Conservation (phyloP, 2,113 vertebrate species). For the Psilopogon haemacephalus region DNA sequence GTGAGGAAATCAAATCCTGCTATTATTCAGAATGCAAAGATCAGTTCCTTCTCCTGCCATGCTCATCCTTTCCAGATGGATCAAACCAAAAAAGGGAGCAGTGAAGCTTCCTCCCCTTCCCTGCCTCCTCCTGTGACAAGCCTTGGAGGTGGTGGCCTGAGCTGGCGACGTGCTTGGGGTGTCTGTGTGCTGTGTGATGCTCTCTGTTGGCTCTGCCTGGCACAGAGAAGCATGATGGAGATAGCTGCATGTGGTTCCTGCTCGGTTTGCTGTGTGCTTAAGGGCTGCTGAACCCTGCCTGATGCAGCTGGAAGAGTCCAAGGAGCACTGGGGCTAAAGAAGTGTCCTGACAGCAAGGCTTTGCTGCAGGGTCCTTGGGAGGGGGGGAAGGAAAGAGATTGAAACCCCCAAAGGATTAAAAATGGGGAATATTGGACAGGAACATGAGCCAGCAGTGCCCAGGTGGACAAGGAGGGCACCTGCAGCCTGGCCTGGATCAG, state of each 20-base stretch:
- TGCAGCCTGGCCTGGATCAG: no score
- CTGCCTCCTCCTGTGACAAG: background rate
- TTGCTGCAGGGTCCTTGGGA: background rate
- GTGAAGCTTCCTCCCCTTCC: background rate
- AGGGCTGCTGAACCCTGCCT: background rate
- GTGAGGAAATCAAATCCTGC: background rate
- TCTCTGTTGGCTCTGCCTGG: slow-evolving; percentile 1
- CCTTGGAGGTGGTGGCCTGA: background rate
- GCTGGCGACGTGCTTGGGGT: background rate
- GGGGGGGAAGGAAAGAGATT: background rate
- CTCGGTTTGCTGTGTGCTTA: background rate
- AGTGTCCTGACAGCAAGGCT: background rate
- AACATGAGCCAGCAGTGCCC: no score
- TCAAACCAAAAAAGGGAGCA: background rate
- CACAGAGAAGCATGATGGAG: slow-evolving; percentile 15
- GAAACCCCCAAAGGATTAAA: background rate
- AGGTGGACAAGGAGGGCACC: no score
- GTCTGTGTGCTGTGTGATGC: background rate
- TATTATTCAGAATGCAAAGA: background rate
- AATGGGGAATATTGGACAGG: background rate
- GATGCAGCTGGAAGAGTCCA: background rate
- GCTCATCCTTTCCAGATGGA: slow-evolving; percentile 28
- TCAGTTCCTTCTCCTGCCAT: background rate
- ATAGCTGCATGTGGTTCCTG: slow-evolving; percentile 38
- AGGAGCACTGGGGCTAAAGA: background rate